A percentile compares a stretch with the other conserved stretches of the same genome.
phyloP scores from a whole-genome alignment of 2,888 invertebrate genomes.

The Pocota personata region DNA sequence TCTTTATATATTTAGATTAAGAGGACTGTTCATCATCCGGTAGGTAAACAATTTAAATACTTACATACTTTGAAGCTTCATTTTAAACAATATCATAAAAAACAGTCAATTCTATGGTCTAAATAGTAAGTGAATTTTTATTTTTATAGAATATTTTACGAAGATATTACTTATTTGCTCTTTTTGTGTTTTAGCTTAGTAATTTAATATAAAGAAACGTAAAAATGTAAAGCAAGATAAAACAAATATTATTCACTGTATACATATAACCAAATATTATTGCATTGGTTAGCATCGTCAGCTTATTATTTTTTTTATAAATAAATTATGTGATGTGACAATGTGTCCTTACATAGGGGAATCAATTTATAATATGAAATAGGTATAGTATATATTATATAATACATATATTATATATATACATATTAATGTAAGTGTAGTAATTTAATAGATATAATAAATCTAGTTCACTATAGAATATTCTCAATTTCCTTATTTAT shows the following conservation, averaged over 20 bases:
- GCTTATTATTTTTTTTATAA: conserved; percentile 62
- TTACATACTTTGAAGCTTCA: too few relatives aligned
- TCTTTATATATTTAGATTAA: too few relatives aligned
- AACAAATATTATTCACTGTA: conserved; percentile 61
- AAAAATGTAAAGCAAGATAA: conserved; percentile 60
- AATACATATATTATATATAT: conserved; percentile 67
- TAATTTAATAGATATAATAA: conserved; percentile 67
- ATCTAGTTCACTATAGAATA: conserved; percentile 68
- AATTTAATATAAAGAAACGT: conserved; percentile 61
- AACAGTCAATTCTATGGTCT: conserved; percentile 31
- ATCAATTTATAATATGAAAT: conserved; percentile 68
- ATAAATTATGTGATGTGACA: conserved; percentile 72
- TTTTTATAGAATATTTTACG: conserved; percentile 69
- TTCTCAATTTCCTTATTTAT: conserved; percentile 48
- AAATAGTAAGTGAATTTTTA: conserved; percentile 69
- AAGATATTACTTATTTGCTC: conserved; percentile 66
- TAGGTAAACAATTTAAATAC: too few relatives aligned
- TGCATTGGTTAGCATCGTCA: conserved; percentile 72
- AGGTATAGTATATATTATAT: conserved; percentile 64
- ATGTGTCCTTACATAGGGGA: conserved; percentile 58
- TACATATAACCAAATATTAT: conserved; percentile 66
- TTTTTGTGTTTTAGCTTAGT: conserved; percentile 57
- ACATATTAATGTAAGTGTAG: conserved; percentile 69
- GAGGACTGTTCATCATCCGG: too few relatives aligned
- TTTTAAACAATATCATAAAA: too few relatives aligned